Percentiles rank a stretch among this genome's conserved stretches.
Evolutionary conservation across 30 jellyfish, hydroid and myxozoan species (phyloP).

Genomic region (Pelagia noctiluca): DNA sequence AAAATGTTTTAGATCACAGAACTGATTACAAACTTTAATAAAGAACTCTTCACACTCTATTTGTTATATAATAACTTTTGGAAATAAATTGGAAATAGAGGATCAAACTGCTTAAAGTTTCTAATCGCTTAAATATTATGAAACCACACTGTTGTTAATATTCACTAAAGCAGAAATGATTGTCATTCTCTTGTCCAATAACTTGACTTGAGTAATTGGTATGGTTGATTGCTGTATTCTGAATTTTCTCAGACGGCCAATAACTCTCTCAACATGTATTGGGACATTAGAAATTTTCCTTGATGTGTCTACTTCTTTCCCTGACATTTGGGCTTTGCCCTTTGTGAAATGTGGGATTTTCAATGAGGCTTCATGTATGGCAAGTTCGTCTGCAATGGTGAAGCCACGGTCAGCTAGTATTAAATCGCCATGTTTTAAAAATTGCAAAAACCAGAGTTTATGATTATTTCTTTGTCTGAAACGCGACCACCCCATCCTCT

Average conservation of each 20-base stretch:
- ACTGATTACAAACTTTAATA: no score
- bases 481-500: conserved; percentile 82
- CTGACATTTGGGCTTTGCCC: no score
- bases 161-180: conserved; percentile 42
- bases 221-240: conserved; percentile 28
- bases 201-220: conserved; percentile 61
- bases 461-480: conserved; percentile 68
- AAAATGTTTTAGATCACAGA: no score
- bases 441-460: conserved; percentile 51
- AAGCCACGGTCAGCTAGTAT: conserved; percentile 84
- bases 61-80: no score
- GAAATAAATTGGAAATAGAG: no score
- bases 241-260: conserved; percentile 61
- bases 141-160: conserved; percentile 47
- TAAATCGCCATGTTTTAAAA: conserved; percentile 44
- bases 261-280: no score
- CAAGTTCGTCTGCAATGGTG: conserved; percentile 62
- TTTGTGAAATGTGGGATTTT: no score
- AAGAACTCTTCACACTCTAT: no score
- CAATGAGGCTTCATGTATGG: conserved; percentile 54
- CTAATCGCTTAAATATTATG: neutral
- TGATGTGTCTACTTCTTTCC: conserved; percentile 50
- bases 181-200: conserved; percentile 43
- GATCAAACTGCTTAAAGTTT: no score
- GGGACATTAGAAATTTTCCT: conserved; percentile 60